A percentile compares a stretch with the other conserved stretches of the same genome.
phyloP scores from a whole-genome alignment of 2,113 vertebrate genomes.

The Penelope pileata region DNA sequence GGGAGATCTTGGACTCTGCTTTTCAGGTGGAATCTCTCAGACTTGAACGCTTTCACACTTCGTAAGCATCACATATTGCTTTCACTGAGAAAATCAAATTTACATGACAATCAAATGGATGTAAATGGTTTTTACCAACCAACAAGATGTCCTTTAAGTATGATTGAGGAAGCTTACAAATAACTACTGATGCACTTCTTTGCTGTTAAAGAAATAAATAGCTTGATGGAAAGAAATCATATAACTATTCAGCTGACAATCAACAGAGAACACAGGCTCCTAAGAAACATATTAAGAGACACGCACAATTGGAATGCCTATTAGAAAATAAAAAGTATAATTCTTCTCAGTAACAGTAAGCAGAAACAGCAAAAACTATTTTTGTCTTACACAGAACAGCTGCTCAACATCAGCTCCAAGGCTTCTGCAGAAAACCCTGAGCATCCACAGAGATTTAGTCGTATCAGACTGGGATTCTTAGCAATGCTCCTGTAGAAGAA shows the following conservation, averaged over 20 bases:
- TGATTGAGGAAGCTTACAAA: not conserved
- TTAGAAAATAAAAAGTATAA: not conserved
- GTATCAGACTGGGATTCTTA: slow-evolving; percentile 79
- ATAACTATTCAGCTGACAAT: not conserved
- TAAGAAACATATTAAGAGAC: not conserved
- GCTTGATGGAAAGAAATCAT: not conserved
- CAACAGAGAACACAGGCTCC: not conserved
- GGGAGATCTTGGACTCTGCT: not conserved
- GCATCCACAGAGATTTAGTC: slow-evolving; percentile 90
- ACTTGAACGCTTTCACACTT: not conserved
- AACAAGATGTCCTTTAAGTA: not conserved
- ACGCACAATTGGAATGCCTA: not conserved
- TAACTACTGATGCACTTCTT: not conserved
- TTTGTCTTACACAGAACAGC: slow-evolving; percentile 80
- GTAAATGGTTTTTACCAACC: not conserved
- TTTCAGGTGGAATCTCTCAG: not conserved
- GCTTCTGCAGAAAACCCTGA: slow-evolving; percentile 82
- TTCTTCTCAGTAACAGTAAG: not conserved
- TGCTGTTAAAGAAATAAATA: not conserved
- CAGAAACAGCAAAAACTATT: not conserved
- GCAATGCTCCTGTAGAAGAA: slow-evolving; percentile 79
- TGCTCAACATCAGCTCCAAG: slow-evolving; percentile 79
- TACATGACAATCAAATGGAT: not conserved
- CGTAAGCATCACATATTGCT: not conserved
- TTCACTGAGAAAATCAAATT: not conserved